These are phyloP conservation scores for Potamilus streckersoni DNA, from an alignment of 1,140 invertebrate species.

Conservation along the genomic window DNA sequence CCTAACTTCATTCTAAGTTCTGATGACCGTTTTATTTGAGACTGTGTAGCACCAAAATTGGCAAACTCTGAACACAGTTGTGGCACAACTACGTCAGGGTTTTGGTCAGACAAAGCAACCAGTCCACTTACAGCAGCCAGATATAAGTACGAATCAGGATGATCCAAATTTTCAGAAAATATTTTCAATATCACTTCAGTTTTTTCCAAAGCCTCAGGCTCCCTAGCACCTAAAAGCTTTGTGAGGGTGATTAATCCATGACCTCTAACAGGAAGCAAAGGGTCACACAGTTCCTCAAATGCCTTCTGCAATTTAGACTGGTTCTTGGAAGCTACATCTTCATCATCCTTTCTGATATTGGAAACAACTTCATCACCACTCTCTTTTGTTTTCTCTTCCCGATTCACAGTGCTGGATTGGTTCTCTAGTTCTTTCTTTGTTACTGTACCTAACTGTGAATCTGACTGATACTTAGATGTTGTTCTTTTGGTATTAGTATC, in stretches of 20 bases:
- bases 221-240: conserved; percentile 77
- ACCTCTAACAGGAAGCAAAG: conserved; percentile 81
- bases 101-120: conserved; percentile 74
- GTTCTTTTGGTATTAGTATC: no score
- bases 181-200: conserved; percentile 78
- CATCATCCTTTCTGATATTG: no score
- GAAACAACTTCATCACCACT: no score
- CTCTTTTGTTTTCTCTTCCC: no score
- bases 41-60: conserved; percentile 48
- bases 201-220: conserved; percentile 75
- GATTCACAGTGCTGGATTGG: no score
- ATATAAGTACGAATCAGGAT: conserved; percentile 88
- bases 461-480: no score
- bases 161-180: conserved; percentile 76
- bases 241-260: conserved; percentile 82
- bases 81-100: conserved; percentile 78
- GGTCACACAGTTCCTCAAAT: conserved; percentile 77
- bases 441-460: no score
- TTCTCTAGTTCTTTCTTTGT: no score
- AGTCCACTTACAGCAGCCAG: conserved; percentile 82
- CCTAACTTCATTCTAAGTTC: conserved; percentile 81
- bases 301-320: conserved; percentile 60
- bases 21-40: conserved; percentile 58
- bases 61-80: conserved; percentile 75
- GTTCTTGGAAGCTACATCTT: no score